Base-by-base conservation (phyloP, 2,797 vertebrate species). In the Scleropages formosus region DNA sequence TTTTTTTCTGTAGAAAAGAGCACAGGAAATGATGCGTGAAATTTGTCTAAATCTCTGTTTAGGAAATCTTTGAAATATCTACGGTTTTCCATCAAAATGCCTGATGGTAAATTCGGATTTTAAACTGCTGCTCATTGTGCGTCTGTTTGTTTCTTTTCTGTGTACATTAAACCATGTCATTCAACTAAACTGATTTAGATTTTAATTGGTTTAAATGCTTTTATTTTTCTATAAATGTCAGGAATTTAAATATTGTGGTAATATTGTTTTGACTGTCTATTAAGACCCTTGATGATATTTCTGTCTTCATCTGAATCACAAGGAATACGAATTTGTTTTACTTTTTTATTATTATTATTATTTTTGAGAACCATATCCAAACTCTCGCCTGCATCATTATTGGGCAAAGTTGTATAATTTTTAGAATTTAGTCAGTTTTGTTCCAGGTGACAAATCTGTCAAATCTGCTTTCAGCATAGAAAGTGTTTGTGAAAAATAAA, bases 381-480 rank as follows among this genome's bases (percentile, higher is more conserved):
- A 31, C 31, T 39, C 2, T 39, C 2, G 39, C 31, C 6, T 39
- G 39, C n/a, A n/a, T n/a, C n/a, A n/a, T n/a, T n/a, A n/a, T n/a
- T n/a, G 58, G 77, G n/a, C 15, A 18, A 61, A 20, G n/a, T 18
- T 61, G 20, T 20, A 53, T 70, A 70, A 70, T 27, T 70, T 66
- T 56, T 26, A 18, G 20, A 18, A 18, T 18, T 20, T n/a, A 61
- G 2, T n/a, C 53, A 18, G 15, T 61, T 77, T 67, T 78, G 77
- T 87, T 84, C 85, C 84, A 80, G 84, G 87, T 89, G 89, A 90
- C 85, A 90, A 88, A 90, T 90, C 85, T 87, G 83, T 82, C 87
- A 86, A 86, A 86, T 89, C 89, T 90, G 87, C 84, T 88, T 88
- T 85, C 87, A 85, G 86, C 87, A 86, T 88, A 89, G 84, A 86